A percentile compares a stretch with the other conserved stretches of the same genome.
Conservation (phyloP, 2,888 invertebrate species). For the Rutpela maculata region DNA sequence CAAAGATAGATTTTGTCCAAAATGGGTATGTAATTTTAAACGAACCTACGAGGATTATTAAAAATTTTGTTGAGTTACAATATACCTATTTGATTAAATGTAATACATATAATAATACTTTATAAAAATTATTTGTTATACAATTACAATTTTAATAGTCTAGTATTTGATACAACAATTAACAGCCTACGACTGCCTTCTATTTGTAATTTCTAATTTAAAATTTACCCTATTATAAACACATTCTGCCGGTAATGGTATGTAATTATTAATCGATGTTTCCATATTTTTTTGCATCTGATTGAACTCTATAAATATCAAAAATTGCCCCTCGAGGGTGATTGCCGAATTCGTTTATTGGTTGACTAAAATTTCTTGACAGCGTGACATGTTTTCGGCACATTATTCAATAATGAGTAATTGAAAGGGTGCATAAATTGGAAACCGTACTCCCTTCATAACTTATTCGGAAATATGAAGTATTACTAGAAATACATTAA, state of each 20-base stretch:
- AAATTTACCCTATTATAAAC: background rate
- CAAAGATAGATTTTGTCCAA: no score
- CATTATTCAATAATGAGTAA: slow-evolving; percentile 63
- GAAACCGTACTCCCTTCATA: slow-evolving; percentile 38
- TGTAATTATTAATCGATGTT: slow-evolving; percentile 5
- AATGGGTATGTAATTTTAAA: no score
- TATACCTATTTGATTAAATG: no score
- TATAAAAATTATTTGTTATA: no score
- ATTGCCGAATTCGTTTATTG: slow-evolving; percentile 61
- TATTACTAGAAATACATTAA: slow-evolving; percentile 9
- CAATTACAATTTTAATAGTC: no score
- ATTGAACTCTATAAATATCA: slow-evolving; percentile 44
- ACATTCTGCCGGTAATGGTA: background rate
- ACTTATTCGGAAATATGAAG: slow-evolving; percentile 31
- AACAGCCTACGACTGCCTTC: no score
- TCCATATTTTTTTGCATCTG: slow-evolving; percentile 52
- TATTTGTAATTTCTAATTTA: background rate
- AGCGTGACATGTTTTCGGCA: slow-evolving; percentile 65
- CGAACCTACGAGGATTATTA: no score
- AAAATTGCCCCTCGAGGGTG: slow-evolving; percentile 56
- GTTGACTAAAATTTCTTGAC: slow-evolving; percentile 67
- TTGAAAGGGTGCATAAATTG: slow-evolving; percentile 61
- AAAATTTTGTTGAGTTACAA: no score
- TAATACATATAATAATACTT: no score
- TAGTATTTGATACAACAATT: no score